Base-by-base conservation (phyloP, 2,113 vertebrate genomes). In the Nettapus auritus region DNA sequence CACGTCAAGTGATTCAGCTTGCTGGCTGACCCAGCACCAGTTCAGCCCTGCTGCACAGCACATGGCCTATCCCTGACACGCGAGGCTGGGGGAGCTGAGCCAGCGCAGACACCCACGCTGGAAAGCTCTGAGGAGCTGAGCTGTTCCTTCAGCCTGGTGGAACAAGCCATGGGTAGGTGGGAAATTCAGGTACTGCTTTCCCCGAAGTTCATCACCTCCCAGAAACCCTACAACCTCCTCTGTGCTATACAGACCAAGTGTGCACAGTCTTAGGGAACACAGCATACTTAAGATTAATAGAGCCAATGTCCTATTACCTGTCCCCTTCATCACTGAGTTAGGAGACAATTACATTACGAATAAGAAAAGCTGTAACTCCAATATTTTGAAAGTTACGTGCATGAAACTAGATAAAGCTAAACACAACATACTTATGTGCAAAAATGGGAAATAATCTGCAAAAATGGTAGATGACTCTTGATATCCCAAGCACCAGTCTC, bases 31-130 rank as follows among this genome's bases (percentile, higher is more conserved):
- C 33, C 56, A 71, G 82, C 57, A 48, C 6, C 7, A 33, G 38
- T 62, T 55, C 46, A 81, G n/a, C 44, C 40, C 22, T 3, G 5
- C 36, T 38, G 52, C n/a, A 56, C 64, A 50, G 28, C 62, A 10
- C 75, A 8, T 28, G 21, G 40, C 19, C 0, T 3, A 81, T 29
- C 44, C 40, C 22, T 17, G 25, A n/a, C 67, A 50, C 2, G 28
- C 13, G 15, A 20, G 48, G 40, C 4, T 0, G 0, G 3, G 10
- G 57, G 46, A 76, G 68, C 38, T 60, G 44, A 38, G 68, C 63
- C 77, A 67, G 9, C 38, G 8, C 31, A 50, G 25, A 23, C 40
- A 7, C 29, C 25, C 78, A 26, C 0, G 0, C 2, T 48, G 42
- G n/a, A 82, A 90, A 74, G 18, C 38, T 74, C 12, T n/a, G 28